These are phyloP conservation scores for Pelecanus crispus DNA, from an alignment of 2,113 vertebrate genomes.

Conservation along the genomic window DNA sequence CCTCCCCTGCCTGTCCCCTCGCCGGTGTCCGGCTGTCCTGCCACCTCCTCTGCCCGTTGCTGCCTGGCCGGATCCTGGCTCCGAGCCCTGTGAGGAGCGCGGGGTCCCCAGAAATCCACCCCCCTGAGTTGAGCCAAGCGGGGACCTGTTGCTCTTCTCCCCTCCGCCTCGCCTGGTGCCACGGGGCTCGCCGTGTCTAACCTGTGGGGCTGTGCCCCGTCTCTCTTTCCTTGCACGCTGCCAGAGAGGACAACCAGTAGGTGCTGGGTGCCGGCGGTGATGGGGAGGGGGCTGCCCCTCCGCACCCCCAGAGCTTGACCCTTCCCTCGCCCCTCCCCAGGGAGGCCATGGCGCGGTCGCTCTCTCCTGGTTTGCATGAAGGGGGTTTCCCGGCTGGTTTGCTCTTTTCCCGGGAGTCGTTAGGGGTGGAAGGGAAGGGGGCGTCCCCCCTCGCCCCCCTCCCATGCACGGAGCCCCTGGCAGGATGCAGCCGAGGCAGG, in stretches of 20 bases:
- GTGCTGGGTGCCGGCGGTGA: neutral
- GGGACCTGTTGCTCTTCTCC: rapidly evolving
- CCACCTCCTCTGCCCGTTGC: neutral
- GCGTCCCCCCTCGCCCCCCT: neutral
- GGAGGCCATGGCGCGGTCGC: rapidly evolving
- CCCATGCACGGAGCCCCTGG: neutral
- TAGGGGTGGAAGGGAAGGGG: neutral
- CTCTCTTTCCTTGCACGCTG: slow-evolving; percentile 68
- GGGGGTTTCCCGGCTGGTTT: neutral
- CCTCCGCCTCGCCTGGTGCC: neutral
- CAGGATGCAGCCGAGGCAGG: neutral
- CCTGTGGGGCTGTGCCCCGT: neutral
- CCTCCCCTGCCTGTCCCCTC: neutral
- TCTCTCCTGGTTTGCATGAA: neutral
- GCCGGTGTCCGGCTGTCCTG: neutral
- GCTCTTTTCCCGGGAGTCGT: neutral
- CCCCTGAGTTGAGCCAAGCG: neutral
- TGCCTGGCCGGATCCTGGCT: neutral
- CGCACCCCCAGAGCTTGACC: neutral
- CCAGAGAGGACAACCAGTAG: slow-evolving; percentile 79
- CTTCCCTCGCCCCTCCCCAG: neutral
- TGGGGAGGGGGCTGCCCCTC: neutral
- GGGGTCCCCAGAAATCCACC: neutral
- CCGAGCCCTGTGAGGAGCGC: neutral
- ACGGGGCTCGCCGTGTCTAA: neutral